Conservation (phyloP, 1,140 invertebrate genomes). For the Lepidurus packardi region DNA sequence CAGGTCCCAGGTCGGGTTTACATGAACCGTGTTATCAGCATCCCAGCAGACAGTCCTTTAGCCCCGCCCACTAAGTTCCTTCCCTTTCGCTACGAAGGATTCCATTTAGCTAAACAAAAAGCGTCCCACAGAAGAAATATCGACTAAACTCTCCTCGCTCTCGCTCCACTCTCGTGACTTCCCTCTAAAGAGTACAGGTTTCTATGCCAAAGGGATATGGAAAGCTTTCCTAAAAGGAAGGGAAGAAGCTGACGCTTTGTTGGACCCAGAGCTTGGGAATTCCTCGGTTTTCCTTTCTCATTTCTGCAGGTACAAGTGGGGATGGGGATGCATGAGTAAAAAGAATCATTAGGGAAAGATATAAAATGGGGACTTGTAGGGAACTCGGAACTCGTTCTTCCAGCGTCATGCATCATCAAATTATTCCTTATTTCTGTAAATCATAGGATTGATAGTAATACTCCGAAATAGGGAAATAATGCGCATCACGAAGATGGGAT, state of each 20-base stretch:
- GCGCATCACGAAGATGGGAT: background rate
- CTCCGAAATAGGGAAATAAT: too few relatives aligned
- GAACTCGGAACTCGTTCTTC: too few relatives aligned
- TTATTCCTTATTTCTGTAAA: too few relatives aligned
- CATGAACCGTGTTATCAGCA: background rate
- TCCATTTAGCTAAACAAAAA: conserved; percentile 16
- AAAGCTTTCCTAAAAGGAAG: background rate
- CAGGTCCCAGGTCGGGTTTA: background rate
- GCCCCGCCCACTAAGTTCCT: background rate
- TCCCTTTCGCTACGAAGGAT: background rate
- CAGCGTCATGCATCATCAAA: too few relatives aligned
- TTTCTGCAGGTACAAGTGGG: background rate
- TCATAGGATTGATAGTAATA: too few relatives aligned
- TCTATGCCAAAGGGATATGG: background rate
- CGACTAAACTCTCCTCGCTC: background rate
- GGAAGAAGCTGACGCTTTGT: background rate
- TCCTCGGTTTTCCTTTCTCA: background rate
- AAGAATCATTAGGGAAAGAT: too few relatives aligned
- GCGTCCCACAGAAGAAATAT: conserved; percentile 14
- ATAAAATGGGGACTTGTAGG: too few relatives aligned
- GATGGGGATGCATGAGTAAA: background rate
- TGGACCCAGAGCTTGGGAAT: background rate
- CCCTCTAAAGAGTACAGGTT: background rate
- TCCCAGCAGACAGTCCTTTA: background rate
- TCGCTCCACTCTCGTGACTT: background rate